Evolutionary conservation across 2,113 vertebrate species (phyloP).

Genomic region (Pollimyrus isidori): DNA sequence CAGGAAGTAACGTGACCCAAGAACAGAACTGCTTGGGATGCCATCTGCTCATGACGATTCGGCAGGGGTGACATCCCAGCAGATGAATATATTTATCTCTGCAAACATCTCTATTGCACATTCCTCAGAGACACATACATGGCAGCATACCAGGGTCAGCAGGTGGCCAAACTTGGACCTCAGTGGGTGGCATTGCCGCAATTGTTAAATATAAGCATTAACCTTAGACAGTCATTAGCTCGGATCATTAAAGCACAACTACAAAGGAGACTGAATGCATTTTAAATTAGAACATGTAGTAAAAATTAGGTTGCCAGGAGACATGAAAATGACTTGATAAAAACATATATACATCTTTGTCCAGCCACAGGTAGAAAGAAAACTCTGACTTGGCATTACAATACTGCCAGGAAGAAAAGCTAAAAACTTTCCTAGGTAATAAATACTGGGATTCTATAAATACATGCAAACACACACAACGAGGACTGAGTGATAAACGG

Average conservation of each 20-base stretch:
- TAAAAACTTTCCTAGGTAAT: not conserved
- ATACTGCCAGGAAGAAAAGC: not conserved
- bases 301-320: not conserved
- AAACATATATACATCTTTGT: not conserved
- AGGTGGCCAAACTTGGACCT: constrained; percentile 30
- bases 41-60: constrained; percentile 15
- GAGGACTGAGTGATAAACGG: not conserved
- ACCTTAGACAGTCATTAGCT: constrained; percentile 9
- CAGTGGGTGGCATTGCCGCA: constrained; percentile 13
- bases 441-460: not conserved
- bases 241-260: not conserved
- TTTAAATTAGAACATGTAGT: not conserved
- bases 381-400: not conserved
- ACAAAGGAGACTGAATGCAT: not conserved
- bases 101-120: constrained; percentile 39
- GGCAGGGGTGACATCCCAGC: constrained; percentile 33
- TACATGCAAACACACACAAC: not conserved
- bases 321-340: not conserved
- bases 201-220: constrained; percentile 25
- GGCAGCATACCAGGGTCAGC: constrained; percentile 36
- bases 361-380: not conserved
- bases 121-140: constrained; percentile 33
- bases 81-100: constrained; percentile 36
- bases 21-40: constrained; percentile 26
- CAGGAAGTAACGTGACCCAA: constrained; percentile 29